phyloP scores from a whole-genome alignment of 2,113 vertebrate genomes.

The Albula glossodonta region DNA sequence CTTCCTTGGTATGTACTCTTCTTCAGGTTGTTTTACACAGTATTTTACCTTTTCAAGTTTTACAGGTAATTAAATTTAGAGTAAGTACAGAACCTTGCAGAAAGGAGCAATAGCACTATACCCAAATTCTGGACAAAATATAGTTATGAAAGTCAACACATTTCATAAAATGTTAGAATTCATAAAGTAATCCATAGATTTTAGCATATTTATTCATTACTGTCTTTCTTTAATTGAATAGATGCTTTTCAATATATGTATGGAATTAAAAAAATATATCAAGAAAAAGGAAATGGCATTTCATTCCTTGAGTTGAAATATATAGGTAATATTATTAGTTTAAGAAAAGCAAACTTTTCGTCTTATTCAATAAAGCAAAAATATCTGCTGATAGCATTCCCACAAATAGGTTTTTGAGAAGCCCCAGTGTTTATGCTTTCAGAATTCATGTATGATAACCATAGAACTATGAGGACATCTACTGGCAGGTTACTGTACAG shows the following conservation, averaged over 20 bases:
- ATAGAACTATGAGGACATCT: conserved; percentile 52
- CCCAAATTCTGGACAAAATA: background rate
- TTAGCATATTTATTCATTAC: background rate
- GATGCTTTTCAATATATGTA: background rate
- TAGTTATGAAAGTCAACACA: background rate
- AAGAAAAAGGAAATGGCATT: background rate
- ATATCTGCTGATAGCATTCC: conserved; percentile 26
- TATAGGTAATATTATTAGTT: background rate
- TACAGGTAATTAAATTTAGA: too few species aligned
- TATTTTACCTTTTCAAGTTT: too few species aligned
- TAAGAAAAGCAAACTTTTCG: conserved; percentile 7
- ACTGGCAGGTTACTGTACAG: conserved; percentile 48
- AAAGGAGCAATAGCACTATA: background rate
- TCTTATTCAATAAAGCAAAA: conserved; percentile 5
- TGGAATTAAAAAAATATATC: background rate
- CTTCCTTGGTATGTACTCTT: too few species aligned
- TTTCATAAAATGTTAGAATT: too few species aligned
- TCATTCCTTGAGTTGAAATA: background rate
- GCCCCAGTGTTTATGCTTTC: conserved; percentile 3
- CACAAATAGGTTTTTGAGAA: conserved; percentile 18
- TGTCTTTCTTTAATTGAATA: too few species aligned
- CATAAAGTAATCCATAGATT: too few species aligned
- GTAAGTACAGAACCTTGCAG: background rate
- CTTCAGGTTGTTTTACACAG: background rate
- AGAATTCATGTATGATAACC: background rate